Base-by-base conservation (phyloP, 1,140 invertebrate species). In the Lineus longissimus region DNA sequence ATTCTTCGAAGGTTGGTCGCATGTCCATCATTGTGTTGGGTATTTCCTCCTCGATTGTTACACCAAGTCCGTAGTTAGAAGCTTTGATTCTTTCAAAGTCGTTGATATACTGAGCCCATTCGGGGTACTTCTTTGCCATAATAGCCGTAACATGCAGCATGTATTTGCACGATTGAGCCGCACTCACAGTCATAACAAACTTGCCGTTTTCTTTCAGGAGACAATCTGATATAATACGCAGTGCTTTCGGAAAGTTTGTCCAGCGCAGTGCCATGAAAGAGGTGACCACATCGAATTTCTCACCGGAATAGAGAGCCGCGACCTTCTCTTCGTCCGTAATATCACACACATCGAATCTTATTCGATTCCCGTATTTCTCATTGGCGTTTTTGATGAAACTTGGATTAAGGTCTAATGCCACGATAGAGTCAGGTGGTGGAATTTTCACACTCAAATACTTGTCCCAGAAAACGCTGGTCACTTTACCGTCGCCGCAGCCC, bases 401-500 rank as follows among this genome's bases (percentile, higher is more conserved):
- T 19, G 40, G 40, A 43, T 43, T 43, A 19, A 43, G 40, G 19
- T 43, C 40, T 11, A 43, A 43, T 43, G 40, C 40, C 19, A 43
- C 40, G 40, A 43, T 43, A 43, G 40, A 43, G 40, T 43, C 40
- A 43, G 40, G 40, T 43, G 40, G 40, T 43, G 40, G 40, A 43
- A 43, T 43, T 43, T 43, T 43, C 40, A 43, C 40, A 43, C 40
- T 43, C 19, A 43, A 19, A 19, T 43, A 43, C 40, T 43, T 43
- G 40, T 43, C 40, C 40, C 40, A 43, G 40, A 43, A 43, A 13
- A 43, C 40, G 19, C 40, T 43, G 11, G 40, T 43, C 40, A 43
- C 40, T 43, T 43, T 43, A 11, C 40, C 40, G 19, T 43, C 40
- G 19, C 40, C 40, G 19, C 40, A 43, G 11, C 40, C 40, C 11